Base-by-base conservation (phyloP, 1,140 invertebrate species). In the Hormaphis cornu region DNA sequence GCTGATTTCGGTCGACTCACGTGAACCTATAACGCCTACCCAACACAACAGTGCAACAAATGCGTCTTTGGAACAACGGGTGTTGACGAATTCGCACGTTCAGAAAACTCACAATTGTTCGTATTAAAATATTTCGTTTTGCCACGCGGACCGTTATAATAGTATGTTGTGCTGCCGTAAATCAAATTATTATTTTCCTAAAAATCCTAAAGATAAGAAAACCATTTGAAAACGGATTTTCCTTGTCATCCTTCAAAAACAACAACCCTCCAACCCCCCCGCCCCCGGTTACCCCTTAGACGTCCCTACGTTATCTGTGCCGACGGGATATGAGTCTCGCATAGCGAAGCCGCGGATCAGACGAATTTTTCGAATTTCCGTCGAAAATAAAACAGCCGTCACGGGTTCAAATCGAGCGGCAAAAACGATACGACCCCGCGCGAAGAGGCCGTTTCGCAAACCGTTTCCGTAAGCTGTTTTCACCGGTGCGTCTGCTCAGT, bases 381-480 rank as follows among this genome's bases (percentile, higher is more conserved):
- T 44, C 58, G 12, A 44, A 63, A 63, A 30, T 63, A 63, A 46
- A 63, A 46, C 10, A 16, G 58, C 3, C n/a, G 30, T 44, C 46
- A 44, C 9, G 40, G 10, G 16, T n/a, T n/a, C 37, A 44, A 63
- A 61, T 44, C 28, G 58, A 61, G 58, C 37, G 24, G 16, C 37
- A 18, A 44, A 44, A 22, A 37, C 35, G 7, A 44, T 44, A 24
- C 37, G 37, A 59, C 28, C n/a, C 35, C 54, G 8, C n/a, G 28
- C 56, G n/a, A 54, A 56, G 24, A 44, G 37, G 16, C 37, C 22
- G 37, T 59, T 26, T 12, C 58, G 40, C 18, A 18, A 30, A 61
- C 35, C 24, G 9, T 37, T 37, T 37, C 16, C 16, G 4, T n/a
- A n/a, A 42, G n/a, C n/a, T 42, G 12, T 16, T n/a, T 42, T 4